Percentiles rank a stretch among this genome's conserved stretches.
Conservation (phyloP, 2,113 vertebrate species). For the Chrysochloris asiatica region DNA sequence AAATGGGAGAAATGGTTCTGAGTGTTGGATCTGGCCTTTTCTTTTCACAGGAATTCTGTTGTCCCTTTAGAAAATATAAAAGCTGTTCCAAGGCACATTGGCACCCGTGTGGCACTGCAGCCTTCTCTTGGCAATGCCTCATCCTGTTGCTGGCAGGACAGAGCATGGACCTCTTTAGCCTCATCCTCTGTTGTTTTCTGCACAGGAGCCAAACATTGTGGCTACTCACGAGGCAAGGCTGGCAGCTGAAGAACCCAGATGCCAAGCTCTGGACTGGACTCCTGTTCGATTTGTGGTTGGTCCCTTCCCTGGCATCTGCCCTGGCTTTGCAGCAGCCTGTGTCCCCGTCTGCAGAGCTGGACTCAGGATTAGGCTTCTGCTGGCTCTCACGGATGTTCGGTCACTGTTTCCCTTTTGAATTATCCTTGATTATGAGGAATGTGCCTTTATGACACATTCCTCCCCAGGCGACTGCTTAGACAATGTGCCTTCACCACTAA, state of each 20-base stretch:
- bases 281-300: conserved; percentile 87
- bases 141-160: conserved; percentile 86
- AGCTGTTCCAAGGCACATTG: conserved; percentile 87
- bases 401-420: conserved; percentile 89
- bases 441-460: conserved; percentile 76
- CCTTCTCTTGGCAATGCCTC: conserved; percentile 85
- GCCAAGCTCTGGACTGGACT: conserved; percentile 91
- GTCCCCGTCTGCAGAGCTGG: conserved; percentile 86
- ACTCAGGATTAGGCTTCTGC: conserved; percentile 88
- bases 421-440: conserved; percentile 88
- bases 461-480: conserved; percentile 67
- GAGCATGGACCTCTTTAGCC: conserved; percentile 89
- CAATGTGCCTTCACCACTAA: neutral
- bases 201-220: conserved; percentile 88
- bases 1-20: conserved; percentile 73
- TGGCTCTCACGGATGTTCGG: conserved; percentile 83
- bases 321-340: conserved; percentile 88
- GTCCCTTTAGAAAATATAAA: conserved; percentile 87
- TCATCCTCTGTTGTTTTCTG: conserved; percentile 89
- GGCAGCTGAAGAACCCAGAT: conserved; percentile 91
- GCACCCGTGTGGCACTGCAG: conserved; percentile 83
- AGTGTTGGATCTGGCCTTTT: conserved; percentile 80
- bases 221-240: conserved; percentile 88
- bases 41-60: conserved; percentile 88
- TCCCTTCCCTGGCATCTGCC: conserved; percentile 90